Evolutionary conservation across 2,113 vertebrate species (phyloP), one percentile per base, ranked within the genome.

Genomic region (Papio anubis): DNA sequence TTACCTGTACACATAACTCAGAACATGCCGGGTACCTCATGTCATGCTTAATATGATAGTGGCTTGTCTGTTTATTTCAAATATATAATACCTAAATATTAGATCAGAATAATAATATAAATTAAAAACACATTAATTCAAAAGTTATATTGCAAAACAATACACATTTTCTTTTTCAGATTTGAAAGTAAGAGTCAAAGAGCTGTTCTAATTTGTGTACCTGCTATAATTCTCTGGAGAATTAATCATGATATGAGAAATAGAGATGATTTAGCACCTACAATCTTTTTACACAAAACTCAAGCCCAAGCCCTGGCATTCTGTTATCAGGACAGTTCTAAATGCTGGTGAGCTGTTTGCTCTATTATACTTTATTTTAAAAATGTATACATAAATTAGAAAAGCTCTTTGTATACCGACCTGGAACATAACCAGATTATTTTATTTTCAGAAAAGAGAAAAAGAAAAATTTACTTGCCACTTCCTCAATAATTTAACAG

Each of bases 1-100:
- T 96, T 97, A 84, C 55, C 30, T 93, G 27, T 84, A 76, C 50
- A 80, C 7, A 48, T 21, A 88, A 75, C 6, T 90, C 79, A 94
- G 68, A 82, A 97, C 82, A 94, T 79, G 43, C 43, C 32, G 32
- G 76, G 18, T 75, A 87, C 50, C 68, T 23, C 57, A 40, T 88
- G 13, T 70, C 38, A 83, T 59, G 66, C n/a, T 80, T 84, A 83
- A 43, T 70, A 76, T 14, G 93, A 87, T 68, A 11, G 81, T 84
- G 23, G 0, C 0, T 66, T 76, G 72, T 90, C 25, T 87, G 8
- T 83, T 93, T 88, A 80, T 89, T 73, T 83, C 91, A 43, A 57
- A 68, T 5, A 40, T n/a, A 43, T 35, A 64, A 68, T 73, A 83
- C 9, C 88, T 13, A 92, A 84, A 84, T 66, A 13, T 16, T 79